Base-by-base conservation (phyloP, 2,113 vertebrate genomes). In the Gnathonemus longibarbis region DNA sequence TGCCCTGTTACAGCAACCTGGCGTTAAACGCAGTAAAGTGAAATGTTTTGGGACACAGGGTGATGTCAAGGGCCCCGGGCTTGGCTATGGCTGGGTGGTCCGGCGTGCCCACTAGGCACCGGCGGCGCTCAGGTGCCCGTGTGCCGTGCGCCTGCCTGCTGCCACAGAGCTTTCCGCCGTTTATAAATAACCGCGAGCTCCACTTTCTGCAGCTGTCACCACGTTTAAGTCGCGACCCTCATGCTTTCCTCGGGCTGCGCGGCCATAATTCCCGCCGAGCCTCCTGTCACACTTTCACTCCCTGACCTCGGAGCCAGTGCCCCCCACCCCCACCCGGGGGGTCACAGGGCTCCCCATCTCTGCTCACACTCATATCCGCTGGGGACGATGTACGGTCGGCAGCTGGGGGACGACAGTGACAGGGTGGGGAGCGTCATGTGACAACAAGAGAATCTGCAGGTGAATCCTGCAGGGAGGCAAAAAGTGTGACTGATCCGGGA, bases 201-300 rank as follows among this genome's bases (percentile, higher is more conserved):
- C 89, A 92, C 95, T 96, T 96, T 96, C 96, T 96, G 95, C 96
- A 96, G 96, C 96, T 96, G 96, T 96, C 94, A 94, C 96, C 95
- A 95, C 94, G 94, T 96, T 95, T 94, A 95, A 95, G 94, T 95
- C 94, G 94, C 95, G 94, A 92, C 94, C 94, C 95, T 95, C 95
- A 93, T 90, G 94, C 91, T 92, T 93, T 93, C 94, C 93, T 93
- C 93, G 89, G 91, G 88, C 94, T 91, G 93, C 89, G 92, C 90
- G 93, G 92, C 93, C 91, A n/a, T 49, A 91, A 93, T 91, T 91
- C 91, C 93, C 94, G 93, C 94, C 91, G 93, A 94, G 89, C 88
- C 87, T 49, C 53, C 66, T 21, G 49, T 84, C 52, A 48, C 50
- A 89, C 88, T 56, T 84, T 89, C 88, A 83, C 70, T 89, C 85